Base-by-base conservation (phyloP, 2,888 invertebrate genomes). In the Tachina lurida region DNA sequence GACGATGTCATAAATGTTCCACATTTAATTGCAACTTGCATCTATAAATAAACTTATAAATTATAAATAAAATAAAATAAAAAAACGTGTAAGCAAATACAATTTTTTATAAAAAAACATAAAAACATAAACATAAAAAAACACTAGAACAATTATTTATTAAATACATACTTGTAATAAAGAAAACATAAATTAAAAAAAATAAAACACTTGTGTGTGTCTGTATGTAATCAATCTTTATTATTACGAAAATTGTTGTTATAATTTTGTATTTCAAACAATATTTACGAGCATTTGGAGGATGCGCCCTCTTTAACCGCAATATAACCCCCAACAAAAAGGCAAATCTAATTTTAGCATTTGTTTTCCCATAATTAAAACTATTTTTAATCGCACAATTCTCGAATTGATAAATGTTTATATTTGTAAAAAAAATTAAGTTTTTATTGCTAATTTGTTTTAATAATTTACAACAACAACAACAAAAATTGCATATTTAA, bases 21-120 rank as follows among this genome's bases (percentile, higher is more conserved):
- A 74, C 52, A 67, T 67, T 73, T 17, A 41, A 13, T 47, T 62
- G n/a, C 19, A 19, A 43, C 10, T 58, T 74, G 39, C 65, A 60
- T 52, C 74, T 74, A 74, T 68, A 68, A 74, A 74, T 81, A 81
- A 81, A 74, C 74, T 68, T 31, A 54, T 74, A 81, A 60, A 67
- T 65, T 58, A 74, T 58, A 74, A 74, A 56, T 52, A 68, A 73
- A 56, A 31, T 31, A 31, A 54, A 71, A 63, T n/a, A n/a, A 76
- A 17, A 52, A 70, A 70, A 78, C 52, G 65, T 47, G 63, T 65
- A 71, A 79, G 39, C 47, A 47, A 62, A 71, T 63, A 65, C 54
- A 47, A 54, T 60, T 78, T 52, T 73, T 73, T 81, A 68, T 80
- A n/a, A n/a, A n/a, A n/a, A n/a, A n/a, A n/a, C n/a, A n/a, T n/a